Evolutionary conservation across 2,797 vertebrate species (phyloP).

Genomic region (Karalla daura): DNA sequence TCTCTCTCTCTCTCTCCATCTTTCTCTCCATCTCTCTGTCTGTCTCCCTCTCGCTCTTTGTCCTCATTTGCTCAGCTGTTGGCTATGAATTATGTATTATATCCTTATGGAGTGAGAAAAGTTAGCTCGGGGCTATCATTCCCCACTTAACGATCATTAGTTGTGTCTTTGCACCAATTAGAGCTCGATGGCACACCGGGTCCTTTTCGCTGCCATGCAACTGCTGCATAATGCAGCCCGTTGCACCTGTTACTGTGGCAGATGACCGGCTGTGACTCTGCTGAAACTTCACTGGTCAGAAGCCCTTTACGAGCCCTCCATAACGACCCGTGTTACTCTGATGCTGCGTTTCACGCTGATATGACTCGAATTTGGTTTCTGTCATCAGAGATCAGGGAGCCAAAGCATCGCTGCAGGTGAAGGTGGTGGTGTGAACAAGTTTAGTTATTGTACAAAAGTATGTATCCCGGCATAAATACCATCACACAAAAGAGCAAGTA

Average conservation of each 20-base stretch:
- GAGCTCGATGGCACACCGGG: constrained; percentile 69
- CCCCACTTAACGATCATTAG: constrained; percentile 79
- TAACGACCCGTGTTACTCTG: too few relatives aligned
- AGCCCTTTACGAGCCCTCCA: too few relatives aligned
- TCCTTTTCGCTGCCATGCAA: constrained; percentile 48
- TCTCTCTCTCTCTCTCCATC: constrained; percentile 60
- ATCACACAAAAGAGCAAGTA: too few relatives aligned
- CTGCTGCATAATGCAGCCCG: constrained; percentile 69
- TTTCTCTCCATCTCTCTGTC: constrained; percentile 60
- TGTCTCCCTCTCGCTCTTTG: constrained; percentile 56
- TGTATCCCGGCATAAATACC: too few relatives aligned
- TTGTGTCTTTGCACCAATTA: constrained; percentile 79
- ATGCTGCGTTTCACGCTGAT: background rate
- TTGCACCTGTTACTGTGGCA: constrained; percentile 58
- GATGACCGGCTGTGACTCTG: constrained; percentile 12
- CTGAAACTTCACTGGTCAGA: constrained; percentile 9
- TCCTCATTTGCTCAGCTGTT: constrained; percentile 79
- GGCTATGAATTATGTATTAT: constrained; percentile 80
- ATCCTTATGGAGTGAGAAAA: constrained; percentile 82
- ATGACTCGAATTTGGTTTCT: background rate
- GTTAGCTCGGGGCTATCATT: constrained; percentile 76
- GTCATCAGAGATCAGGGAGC: background rate
- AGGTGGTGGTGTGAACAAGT: background rate
- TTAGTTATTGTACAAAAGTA: too few relatives aligned
- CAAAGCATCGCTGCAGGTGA: background rate